Evolutionary conservation across 2,888 invertebrate species (phyloP), one percentile per base, ranked within the genome.

Genomic region (Tetheella fluctuosa): DNA sequence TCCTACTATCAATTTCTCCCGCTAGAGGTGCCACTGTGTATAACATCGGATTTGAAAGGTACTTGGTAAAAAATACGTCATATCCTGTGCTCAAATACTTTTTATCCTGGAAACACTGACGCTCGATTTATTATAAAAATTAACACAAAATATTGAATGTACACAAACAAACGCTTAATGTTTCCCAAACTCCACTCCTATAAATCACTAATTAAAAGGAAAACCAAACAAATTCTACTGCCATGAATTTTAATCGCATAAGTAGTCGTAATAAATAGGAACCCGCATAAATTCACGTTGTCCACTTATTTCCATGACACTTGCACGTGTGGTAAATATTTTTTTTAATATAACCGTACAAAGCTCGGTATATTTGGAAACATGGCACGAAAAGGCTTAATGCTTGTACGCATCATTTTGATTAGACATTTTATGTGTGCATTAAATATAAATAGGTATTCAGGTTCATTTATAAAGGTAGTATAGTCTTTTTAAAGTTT

Each of bases 281-380:
- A 1, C 48, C 20, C 48, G 48, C 48, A 48, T 48, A 48, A 48
- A 48, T 48, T 48, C 48, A 10, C 20, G 48, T 20, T 48, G 20
- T 48, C 48, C 48, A 48, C 48, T 48, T 48, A 48, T 48, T 48
- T 48, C 3, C 48, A 48, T 48, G 48, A 48, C 58, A 53, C 37
- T 53, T 52, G 23, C 30, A 53, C 52, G 34, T 58, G 34, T n/a
- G 37, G 58, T 12, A 23, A 23, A 13, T 37, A 10, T 53, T 53
- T 13, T 39, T 54, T 30, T 48, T 48, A 20, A 48, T 48, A 48
- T 20, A 48, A 48, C 48, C 10, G 48, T 48, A 48, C 48, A 5
- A 10, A 20, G 48, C 20, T 10, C 7, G 48, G n/a, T n/a, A n/a
- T 15, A n/a, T 48, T 48, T 20, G 20, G 48, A 20, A n/a, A 20